Evolutionary conservation across 1,140 invertebrate genomes (phyloP).

Genomic region (Acromyrmex charruanus): DNA sequence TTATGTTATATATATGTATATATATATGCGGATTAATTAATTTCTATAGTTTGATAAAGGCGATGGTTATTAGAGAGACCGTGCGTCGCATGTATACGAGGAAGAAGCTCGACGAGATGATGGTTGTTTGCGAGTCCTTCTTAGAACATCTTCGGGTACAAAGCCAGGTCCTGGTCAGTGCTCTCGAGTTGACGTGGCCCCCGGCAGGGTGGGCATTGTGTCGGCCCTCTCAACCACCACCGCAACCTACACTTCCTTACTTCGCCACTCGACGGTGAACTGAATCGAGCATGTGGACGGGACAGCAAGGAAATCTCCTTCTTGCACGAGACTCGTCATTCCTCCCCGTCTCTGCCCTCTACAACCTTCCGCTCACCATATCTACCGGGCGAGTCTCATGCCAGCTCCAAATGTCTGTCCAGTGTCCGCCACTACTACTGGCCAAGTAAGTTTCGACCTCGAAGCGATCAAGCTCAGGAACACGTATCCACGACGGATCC

Average conservation of each 20-base stretch:
- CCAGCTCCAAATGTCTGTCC: constrained; percentile 74
- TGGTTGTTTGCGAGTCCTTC: constrained; percentile 80
- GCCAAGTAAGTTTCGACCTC: constrained; percentile 64
- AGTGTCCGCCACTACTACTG: constrained; percentile 69
- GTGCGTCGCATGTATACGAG: constrained; percentile 16
- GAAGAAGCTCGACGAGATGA: constrained; percentile 66
- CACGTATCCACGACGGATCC: constrained; percentile 60
- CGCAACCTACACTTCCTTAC: constrained; percentile 76
- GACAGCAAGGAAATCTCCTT: constrained; percentile 81
- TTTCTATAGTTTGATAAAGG: constrained; percentile 8
- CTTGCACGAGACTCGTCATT: constrained; percentile 79
- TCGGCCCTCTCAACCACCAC: constrained; percentile 75
- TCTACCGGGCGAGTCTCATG: constrained; percentile 66
- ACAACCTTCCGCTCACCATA: constrained; percentile 61
- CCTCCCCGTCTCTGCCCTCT: constrained; percentile 67
- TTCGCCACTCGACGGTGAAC: constrained; percentile 68
- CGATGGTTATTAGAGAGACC: constrained; percentile 3
- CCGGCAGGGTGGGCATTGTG: constrained; percentile 81
- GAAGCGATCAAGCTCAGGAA: constrained; percentile 60
- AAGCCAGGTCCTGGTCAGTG: constrained; percentile 75
- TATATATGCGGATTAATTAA: constrained; percentile 27
- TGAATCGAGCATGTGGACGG: constrained; percentile 80
- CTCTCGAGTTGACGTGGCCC: constrained; percentile 79
- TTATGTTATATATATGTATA: no score
- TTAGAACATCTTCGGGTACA: constrained; percentile 78